Conservation (phyloP, 2,888 invertebrate genomes). For the Reticulitermes lucifugus region DNA sequence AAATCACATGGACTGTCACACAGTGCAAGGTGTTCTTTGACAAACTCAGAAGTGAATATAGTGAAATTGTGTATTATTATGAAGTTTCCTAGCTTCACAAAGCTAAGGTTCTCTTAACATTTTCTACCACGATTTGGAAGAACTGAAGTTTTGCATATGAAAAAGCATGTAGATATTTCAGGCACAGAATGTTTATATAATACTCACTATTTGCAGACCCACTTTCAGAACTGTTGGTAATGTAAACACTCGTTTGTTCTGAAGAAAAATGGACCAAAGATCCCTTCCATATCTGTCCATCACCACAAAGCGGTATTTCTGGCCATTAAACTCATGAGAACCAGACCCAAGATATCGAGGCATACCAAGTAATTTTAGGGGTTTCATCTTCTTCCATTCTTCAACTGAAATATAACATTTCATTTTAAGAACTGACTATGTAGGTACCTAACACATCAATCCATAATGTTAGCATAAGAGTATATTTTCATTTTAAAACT, state of each 20-base stretch:
- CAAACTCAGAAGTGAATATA: too few species aligned
- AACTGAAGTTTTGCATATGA: too few species aligned
- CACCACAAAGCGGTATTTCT: slow-evolving; percentile 88
- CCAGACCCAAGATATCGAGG: slow-evolving; percentile 88
- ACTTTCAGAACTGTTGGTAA: slow-evolving; percentile 66
- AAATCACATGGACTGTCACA: too few species aligned
- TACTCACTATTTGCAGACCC: slow-evolving; percentile 64
- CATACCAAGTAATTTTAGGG: slow-evolving; percentile 82
- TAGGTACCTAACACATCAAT: not conserved
- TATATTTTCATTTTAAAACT: not conserved
- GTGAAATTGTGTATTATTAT: too few species aligned
- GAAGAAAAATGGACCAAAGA: slow-evolving; percentile 80
- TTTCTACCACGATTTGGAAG: too few species aligned
- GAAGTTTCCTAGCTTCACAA: too few species aligned
- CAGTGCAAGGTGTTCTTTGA: too few species aligned
- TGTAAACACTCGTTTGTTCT: slow-evolving; percentile 76
- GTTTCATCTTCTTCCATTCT: slow-evolving; percentile 75
- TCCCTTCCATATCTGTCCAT: slow-evolving; percentile 92
- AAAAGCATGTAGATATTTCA: too few species aligned
- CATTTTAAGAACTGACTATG: too few species aligned
- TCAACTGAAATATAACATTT: slow-evolving; percentile 69
- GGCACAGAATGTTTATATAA: not conserved
- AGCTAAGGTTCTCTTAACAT: too few species aligned
- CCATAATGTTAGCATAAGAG: not conserved
- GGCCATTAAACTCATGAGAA: slow-evolving; percentile 78